phyloP scores from a whole-genome alignment of 2,888 invertebrate genomes.

The Andrena fulva region DNA sequence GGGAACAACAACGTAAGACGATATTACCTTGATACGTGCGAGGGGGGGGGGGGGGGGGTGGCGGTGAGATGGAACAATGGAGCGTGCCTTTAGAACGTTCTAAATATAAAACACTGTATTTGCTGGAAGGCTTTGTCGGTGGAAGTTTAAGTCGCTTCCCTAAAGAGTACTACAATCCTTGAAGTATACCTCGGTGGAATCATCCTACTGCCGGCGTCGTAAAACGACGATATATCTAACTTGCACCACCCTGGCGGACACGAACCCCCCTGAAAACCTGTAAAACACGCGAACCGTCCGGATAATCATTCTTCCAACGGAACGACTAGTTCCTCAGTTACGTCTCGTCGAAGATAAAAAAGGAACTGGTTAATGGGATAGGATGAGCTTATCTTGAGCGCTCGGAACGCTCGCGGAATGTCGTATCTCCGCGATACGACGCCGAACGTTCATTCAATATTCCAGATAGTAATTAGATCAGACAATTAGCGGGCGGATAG shows the following conservation, averaged over 20 bases:
- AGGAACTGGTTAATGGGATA: slow-evolving; percentile 56
- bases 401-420: slow-evolving; percentile 26
- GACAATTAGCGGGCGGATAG: background rate
- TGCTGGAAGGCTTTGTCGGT: slow-evolving; percentile 19
- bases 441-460: slow-evolving; percentile 10
- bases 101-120: slow-evolving; percentile 44
- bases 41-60: too few relatives aligned
- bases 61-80: slow-evolving; percentile 10
- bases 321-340: slow-evolving; percentile 64
- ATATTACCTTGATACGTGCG: slow-evolving; percentile 9
- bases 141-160: slow-evolving; percentile 43
- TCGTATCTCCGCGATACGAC: slow-evolving; percentile 28
- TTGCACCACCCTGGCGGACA: slow-evolving; percentile 56
- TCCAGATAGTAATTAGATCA: slow-evolving; percentile 40
- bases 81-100: slow-evolving; percentile 33
- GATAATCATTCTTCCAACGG: slow-evolving; percentile 68
- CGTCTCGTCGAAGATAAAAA: slow-evolving; percentile 67
- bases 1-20: slow-evolving; percentile 16
- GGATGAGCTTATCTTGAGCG: slow-evolving; percentile 56
- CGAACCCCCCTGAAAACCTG: slow-evolving; percentile 70
- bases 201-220: slow-evolving; percentile 51
- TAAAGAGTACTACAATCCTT: slow-evolving; percentile 40
- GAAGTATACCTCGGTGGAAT: slow-evolving; percentile 50
- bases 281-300: slow-evolving; percentile 71
- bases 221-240: slow-evolving; percentile 62